Base-by-base conservation (phyloP, 2,113 vertebrate species). In the Chloroceryle aenea region DNA sequence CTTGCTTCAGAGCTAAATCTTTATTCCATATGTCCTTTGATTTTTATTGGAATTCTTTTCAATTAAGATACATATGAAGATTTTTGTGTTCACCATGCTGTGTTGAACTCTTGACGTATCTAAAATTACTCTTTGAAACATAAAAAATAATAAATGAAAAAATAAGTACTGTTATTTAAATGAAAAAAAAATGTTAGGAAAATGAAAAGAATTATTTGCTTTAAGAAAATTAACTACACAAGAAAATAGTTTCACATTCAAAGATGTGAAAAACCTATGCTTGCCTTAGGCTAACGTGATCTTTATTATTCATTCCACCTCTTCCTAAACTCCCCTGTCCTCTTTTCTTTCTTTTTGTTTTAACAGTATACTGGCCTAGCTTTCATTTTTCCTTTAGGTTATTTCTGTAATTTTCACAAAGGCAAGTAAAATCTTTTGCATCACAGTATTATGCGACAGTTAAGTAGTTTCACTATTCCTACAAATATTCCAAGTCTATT, bases 351-450 rank as follows among this genome's bases (percentile, higher is more conserved):
- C 29, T 72, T 74, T 85, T 67, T 85, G 12, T 55, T 94, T 90
- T 52, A 67, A 66, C 83, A 88, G 50, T 85, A 48, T 80, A 26
- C 36, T 92, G 27, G 42, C 56, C 14, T 53, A 74, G 20, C 18
- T 81, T 66, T 93, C 29, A 58, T 82, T 91, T 92, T 30, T 89
- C 19, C 53, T 82, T 85, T 81, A 52, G 90, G 40, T 82, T 93
- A 82, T 76, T 95, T 94, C 69, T 79, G 47, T 89, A 89, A 87
- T 95, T 94, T 96, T 94, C 84, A 95, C 59, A 87, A 87, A 93
- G 74, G 59, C 84, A 72, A 91, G 95, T 91, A 89, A 95, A 89
- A 97, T 95, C 77, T 85, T 45, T 86, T 87, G 58, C 58, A 61
- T 94, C 84, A 79, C 85, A 94, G 53, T 75, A 32, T 91, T 89